Percentiles rank a stretch among this genome's conserved stretches.
Evolutionary conservation across 2,113 vertebrate genomes (phyloP).

Genomic region (Alectura lathami): DNA sequence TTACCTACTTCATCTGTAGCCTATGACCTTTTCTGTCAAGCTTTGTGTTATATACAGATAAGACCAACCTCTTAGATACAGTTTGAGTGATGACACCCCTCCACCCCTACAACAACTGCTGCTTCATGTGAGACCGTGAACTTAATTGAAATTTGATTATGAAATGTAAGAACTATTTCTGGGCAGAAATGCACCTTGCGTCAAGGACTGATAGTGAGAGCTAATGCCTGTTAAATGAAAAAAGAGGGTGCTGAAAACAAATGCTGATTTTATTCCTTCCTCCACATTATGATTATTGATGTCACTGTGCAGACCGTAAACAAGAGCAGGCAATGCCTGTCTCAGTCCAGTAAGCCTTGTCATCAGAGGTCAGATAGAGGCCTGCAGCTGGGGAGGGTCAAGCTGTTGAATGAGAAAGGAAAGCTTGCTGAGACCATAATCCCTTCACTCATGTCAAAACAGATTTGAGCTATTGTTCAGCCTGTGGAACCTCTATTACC

Average conservation of each 20-base stretch:
- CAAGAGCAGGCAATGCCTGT: not conserved
- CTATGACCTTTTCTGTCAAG: not conserved
- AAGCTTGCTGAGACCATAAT: constrained; percentile 52
- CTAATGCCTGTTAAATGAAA: not conserved
- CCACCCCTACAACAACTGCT: not conserved
- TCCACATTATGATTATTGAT: not conserved
- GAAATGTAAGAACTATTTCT: not conserved
- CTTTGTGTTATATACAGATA: not conserved
- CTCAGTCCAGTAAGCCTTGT: not conserved
- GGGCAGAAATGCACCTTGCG: not conserved
- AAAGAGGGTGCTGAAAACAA: not conserved
- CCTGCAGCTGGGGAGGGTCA: constrained; percentile 11
- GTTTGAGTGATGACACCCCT: not conserved
- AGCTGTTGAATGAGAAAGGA: constrained; percentile 20
- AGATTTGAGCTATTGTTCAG: constrained; percentile 62
- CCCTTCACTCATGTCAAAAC: constrained; percentile 54
- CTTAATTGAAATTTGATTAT: not conserved
- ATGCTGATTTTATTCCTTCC: not conserved
- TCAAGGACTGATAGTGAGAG: not conserved
- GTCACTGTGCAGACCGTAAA: not conserved
- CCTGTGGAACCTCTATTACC: constrained; percentile 55
- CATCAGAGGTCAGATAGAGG: not conserved
- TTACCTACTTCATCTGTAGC: not conserved
- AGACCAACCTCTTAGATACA: not conserved
- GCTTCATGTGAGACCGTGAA: not conserved